phyloP scores from a whole-genome alignment of 1,140 invertebrate genomes.

The Meloidogyne exigua region DNA sequence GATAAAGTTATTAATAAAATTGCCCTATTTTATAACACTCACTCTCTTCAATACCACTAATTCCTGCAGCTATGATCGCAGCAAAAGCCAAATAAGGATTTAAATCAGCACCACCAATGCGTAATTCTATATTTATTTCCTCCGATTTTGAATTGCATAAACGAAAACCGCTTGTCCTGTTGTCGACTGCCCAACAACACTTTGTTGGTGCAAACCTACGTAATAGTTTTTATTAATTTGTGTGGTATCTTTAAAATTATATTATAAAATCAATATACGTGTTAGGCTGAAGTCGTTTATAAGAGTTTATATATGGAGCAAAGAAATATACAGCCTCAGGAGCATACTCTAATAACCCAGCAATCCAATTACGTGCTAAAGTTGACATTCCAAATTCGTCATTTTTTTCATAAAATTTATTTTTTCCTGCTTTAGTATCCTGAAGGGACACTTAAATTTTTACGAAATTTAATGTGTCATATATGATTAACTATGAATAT shows the following conservation, averaged over 20 bases:
- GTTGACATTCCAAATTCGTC: constrained; percentile 16
- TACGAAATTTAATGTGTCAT: no score
- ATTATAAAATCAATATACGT: background rate
- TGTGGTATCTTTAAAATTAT: no score
- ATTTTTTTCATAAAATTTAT: constrained; percentile 11
- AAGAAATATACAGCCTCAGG: constrained; percentile 13
- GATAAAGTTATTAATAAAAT: background rate
- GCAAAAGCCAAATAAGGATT: constrained; percentile 25
- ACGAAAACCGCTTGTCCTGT: constrained; percentile 13
- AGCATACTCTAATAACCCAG: constrained; percentile 15
- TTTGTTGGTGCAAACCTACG: constrained; percentile 23
- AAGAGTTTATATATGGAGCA: constrained; percentile 24
- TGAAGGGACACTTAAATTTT: constrained; percentile 14
- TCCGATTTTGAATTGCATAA: constrained; percentile 13
- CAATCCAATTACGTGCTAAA: constrained; percentile 8
- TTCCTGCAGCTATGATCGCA: constrained; percentile 19
- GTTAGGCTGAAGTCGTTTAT: constrained; percentile 23
- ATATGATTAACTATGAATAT: constrained; percentile 24
- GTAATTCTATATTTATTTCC: constrained; percentile 11
- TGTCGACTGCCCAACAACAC: constrained; percentile 20
- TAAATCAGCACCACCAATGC: constrained; percentile 22
- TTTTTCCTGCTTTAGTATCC: background rate
- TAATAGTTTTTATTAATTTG: no score
- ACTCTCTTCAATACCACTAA: constrained; percentile 19
- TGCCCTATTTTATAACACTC: background rate